Evolutionary conservation across 2,113 vertebrate species (phyloP), one percentile per base, ranked within the genome.

Genomic region (Dicaeum eximium): DNA sequence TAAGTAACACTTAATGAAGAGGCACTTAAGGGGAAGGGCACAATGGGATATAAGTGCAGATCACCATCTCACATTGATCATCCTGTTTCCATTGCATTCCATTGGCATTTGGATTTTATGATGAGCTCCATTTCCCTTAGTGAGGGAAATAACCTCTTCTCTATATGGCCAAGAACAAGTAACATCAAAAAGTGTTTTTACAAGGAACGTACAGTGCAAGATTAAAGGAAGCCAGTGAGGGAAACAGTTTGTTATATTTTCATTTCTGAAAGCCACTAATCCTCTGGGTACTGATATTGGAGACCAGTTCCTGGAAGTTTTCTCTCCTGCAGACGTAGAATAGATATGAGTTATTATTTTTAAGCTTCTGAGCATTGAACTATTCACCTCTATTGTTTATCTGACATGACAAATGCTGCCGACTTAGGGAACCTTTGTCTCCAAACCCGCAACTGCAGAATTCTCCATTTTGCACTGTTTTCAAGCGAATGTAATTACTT

Each of bases 301-400:
- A 96, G 93, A 90, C 88, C 71, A 86, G 95, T 94, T 96, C 95
- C 91, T 96, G 92, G 95, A 97, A 95, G 91, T 96, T 92, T 96
- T 96, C 91, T 95, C 94, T 97, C 83, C 95, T 95, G 92, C 94
- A 96, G 96, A 94, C 91, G 94, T 30, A 90, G 95, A 96, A 96
- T 95, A 95, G 92, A 96, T 96, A 96, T 84, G 96, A 96, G 91
- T 92, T 97, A 95, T 96, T 96, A 95, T 96, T 97, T 96, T 96
- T 93, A 93, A 95, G 94, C 96, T 96, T 96, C 96, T 96, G 94
- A 96, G 91, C 94, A 90, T 19, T 96, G 96, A 95, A 96, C 96
- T 97, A 62, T 96, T 97, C 95, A 95, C 96, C 95, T 95, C 93
- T 94, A 93, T 94, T 96, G 93, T 96, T 97, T 95, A 93, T 96